These are phyloP conservation scores for Ormyrus pomaceus DNA, from an alignment of 2,888 invertebrate genomes.

Conservation along the genomic window DNA sequence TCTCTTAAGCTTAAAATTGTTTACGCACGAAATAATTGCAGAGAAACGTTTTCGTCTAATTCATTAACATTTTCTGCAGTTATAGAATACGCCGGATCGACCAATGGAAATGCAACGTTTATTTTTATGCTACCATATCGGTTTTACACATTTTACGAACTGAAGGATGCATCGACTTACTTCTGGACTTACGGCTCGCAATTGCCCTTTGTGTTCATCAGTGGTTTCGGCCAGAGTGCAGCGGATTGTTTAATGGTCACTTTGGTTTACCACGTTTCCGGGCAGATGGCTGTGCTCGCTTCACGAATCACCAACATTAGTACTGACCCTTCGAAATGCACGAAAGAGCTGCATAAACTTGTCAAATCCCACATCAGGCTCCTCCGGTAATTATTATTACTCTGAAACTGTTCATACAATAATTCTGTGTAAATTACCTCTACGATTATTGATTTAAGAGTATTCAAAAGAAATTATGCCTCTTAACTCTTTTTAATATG, in stretches of 20 bases:
- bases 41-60: too few relatives aligned
- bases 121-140: slow-evolving; percentile 65
- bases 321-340: slow-evolving; percentile 53
- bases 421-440: too few relatives aligned
- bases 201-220: slow-evolving; percentile 65
- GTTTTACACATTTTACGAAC: slow-evolving; percentile 64
- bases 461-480: too few relatives aligned
- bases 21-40: too few relatives aligned
- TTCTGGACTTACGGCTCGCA: slow-evolving; percentile 52
- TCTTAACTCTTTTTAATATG: too few relatives aligned
- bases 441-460: too few relatives aligned
- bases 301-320: slow-evolving; percentile 61
- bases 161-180: slow-evolving; percentile 63
- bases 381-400: slow-evolving; percentile 57
- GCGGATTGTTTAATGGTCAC: slow-evolving; percentile 67
- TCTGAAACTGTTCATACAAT: slow-evolving; percentile 10
- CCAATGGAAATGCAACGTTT: slow-evolving; percentile 48
- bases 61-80: slow-evolving; percentile 9
- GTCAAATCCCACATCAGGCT: slow-evolving; percentile 62
- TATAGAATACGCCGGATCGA: slow-evolving; percentile 18
- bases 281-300: slow-evolving; percentile 66
- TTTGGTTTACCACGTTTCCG: slow-evolving; percentile 67
- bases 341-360: slow-evolving; percentile 59
- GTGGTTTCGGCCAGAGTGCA: slow-evolving; percentile 65
- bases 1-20: too few relatives aligned